These are phyloP conservation scores for Elymnias hypermnestra DNA, from an alignment of 1,140 invertebrate genomes.

Conservation along the genomic window DNA sequence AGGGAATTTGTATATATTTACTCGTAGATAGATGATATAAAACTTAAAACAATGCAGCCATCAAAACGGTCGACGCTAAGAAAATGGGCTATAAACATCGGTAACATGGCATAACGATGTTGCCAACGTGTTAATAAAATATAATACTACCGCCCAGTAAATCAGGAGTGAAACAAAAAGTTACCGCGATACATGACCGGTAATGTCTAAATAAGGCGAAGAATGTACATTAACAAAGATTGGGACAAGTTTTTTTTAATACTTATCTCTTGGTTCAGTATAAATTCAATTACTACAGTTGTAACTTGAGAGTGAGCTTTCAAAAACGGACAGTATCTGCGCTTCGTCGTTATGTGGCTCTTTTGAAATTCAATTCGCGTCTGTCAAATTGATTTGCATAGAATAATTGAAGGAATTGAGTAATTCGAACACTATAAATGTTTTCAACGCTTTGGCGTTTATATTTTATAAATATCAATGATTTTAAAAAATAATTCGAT, in stretches of 20 bases:
- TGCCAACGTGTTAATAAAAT: constrained; percentile 24
- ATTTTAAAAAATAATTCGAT: no score
- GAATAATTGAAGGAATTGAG: no score
- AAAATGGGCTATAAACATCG: constrained; percentile 5
- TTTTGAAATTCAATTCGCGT: constrained; percentile 1
- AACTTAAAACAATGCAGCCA: constrained; percentile 15
- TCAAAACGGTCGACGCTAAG: constrained; percentile 7
- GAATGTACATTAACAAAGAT: constrained; percentile 22
- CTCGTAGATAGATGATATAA: constrained; percentile 9
- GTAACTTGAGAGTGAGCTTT: neutral
- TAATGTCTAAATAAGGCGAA: constrained; percentile 31
- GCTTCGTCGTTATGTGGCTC: neutral
- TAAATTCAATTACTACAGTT: constrained; percentile 9
- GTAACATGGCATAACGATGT: constrained; percentile 12
- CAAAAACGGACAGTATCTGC: neutral
- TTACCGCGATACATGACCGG: constrained; percentile 19
- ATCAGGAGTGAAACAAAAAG: constrained; percentile 28
- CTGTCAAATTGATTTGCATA: no score
- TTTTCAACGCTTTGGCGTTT: no score
- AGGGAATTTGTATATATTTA: no score
- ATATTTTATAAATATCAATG: no score
- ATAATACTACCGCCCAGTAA: constrained; percentile 26
- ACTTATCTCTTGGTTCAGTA: constrained; percentile 9
- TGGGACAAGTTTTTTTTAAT: neutral
- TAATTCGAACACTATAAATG: no score